Percentiles rank a stretch among this genome's conserved stretches.
Evolutionary conservation across 1,140 invertebrate species (phyloP).

Genomic region (Drosophila teissieri): DNA sequence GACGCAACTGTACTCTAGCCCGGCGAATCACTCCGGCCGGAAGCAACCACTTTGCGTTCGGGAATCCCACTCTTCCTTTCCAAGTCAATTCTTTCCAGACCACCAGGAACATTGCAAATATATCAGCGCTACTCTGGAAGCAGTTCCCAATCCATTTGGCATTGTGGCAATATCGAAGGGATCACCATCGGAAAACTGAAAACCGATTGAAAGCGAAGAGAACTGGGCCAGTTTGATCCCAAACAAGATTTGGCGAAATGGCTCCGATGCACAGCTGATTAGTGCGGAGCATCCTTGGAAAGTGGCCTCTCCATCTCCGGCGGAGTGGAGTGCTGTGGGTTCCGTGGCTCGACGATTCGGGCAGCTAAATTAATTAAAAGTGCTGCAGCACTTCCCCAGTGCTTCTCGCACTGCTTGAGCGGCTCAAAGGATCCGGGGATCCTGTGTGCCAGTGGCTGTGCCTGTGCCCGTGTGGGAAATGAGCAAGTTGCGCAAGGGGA

Average conservation of each 20-base stretch:
- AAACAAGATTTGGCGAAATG: neutral
- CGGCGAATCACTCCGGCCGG: neutral
- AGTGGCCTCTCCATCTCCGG: neutral
- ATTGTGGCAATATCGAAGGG: no score
- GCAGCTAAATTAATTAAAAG: conserved; percentile 74
- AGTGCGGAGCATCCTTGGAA: neutral
- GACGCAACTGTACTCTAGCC: conserved; percentile 5
- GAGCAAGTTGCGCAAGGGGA: conserved; percentile 61
- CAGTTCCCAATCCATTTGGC: no score
- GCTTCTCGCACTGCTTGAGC: neutral
- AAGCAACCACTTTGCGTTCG: neutral
- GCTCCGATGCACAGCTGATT: no score
- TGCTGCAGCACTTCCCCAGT: conserved; percentile 10
- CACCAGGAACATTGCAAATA: no score
- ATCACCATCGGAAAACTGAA: no score
- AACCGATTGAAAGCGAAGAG: neutral
- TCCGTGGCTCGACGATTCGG: conserved; percentile 39
- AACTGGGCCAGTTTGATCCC: no score
- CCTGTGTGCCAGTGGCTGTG: neutral
- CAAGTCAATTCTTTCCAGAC: no score
- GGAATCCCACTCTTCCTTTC: no score
- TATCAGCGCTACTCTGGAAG: no score
- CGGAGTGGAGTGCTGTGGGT: neutral
- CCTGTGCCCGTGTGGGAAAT: conserved; percentile 17
- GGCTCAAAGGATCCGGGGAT: conserved; percentile 16